Evolutionary conservation across 2,797 vertebrate genomes (phyloP), one percentile per base, ranked within the genome.

Genomic region (Synanceia verrucosa): DNA sequence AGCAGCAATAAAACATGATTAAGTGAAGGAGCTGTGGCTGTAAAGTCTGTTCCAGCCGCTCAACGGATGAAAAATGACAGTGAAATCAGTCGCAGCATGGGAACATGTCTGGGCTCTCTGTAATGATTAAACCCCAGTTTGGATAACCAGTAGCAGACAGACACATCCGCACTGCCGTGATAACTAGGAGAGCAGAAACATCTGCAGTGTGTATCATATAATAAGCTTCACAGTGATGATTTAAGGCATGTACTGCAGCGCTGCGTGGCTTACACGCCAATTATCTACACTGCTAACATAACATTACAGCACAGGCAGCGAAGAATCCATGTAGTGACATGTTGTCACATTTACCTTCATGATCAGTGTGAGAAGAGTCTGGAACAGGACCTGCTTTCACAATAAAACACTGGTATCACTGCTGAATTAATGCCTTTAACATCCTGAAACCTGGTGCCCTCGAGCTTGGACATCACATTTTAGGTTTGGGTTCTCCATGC

Each of bases 1-100:
- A 81, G 78, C 46, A 83, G 85, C 84, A 85, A 88, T 92, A 92
- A 92, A 93, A 92, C 86, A 89, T 92, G 92, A 94, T 92, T 85
- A 90, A 92, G 84, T 89, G 83, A 77, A 84, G 62, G 81, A 78
- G 81, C 80, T 65, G 75, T 44, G 73, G 86, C 84, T 83, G 82
- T 89, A 89, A 91, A 91, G 78, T 81, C 79, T 13, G 26, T 70
- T 86, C 83, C 81, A 77, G 82, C 70, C 70, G 57, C 79, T 86
- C 81, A 74, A n/a, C 16, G 81, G 83, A 91, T 92, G 88, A 91
- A 89, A 91, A 91, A 93, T 88, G 78, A 90, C 80, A 76, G 72
- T 74, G 81, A 86, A 87, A 79, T 91, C 79, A 79, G 85, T 65
- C 41, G 59, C 79, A 79, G 71, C 83, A 82, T 87, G 88, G 87